These are phyloP conservation scores for Busseola fusca DNA, from an alignment of 2,888 invertebrate species.

Conservation along the genomic window DNA sequence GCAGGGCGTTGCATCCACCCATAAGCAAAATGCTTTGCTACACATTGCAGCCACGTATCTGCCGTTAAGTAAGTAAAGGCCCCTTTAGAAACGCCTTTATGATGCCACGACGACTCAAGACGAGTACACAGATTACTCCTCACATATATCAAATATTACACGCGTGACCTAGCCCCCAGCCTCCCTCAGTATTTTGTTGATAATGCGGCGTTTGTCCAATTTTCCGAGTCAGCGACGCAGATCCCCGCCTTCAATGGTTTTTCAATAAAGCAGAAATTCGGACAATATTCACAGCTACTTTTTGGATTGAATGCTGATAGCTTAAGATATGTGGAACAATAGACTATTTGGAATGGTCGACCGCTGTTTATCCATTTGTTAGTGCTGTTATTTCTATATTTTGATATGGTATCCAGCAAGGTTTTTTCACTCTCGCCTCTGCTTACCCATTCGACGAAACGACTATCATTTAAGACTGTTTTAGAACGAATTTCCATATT, in stretches of 20 bases:
- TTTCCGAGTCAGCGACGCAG: constrained; percentile 37
- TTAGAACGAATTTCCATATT: neutral
- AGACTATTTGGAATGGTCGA: neutral
- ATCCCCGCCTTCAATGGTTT: constrained; percentile 13
- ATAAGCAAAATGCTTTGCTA: too few relatives aligned
- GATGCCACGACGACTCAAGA: neutral
- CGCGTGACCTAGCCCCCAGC: constrained; percentile 15
- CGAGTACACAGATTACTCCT: constrained; percentile 1
- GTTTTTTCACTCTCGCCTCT: too few relatives aligned
- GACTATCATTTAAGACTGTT: neutral
- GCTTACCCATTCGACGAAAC: neutral
- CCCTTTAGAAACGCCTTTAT: neutral
- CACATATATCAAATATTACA: constrained; percentile 17
- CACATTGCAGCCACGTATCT: neutral
- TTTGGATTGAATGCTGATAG: neutral
- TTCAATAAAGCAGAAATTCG: constrained; percentile 34
- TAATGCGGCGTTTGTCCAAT: constrained; percentile 31
- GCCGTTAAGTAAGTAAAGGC: too few relatives aligned
- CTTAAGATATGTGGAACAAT: neutral
- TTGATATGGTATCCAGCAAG: too few relatives aligned
- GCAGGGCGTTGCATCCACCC: neutral
- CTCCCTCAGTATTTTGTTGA: constrained; percentile 24
- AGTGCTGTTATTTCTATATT: neutral
- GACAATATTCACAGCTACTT: neutral
- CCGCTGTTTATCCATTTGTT: neutral